Percentiles rank a stretch among this genome's conserved stretches.
Evolutionary conservation across 2,113 vertebrate species (phyloP).

Genomic region (Rutilus rutilus): DNA sequence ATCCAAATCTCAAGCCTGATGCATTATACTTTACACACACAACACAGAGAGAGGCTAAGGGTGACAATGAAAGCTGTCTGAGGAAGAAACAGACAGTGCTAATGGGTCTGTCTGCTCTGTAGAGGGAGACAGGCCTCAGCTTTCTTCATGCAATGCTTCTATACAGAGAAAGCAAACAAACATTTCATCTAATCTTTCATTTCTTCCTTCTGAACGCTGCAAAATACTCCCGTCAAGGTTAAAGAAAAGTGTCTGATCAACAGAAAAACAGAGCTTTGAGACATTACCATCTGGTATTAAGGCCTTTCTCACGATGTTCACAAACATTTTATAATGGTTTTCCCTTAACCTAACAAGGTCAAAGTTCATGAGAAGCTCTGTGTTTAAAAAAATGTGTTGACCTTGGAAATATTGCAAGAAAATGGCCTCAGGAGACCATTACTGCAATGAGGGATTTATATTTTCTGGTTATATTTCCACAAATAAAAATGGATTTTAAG

Average conservation of each 20-base stretch:
- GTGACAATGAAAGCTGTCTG: slow-evolving; percentile 24
- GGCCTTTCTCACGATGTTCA: background rate
- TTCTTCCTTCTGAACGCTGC: background rate
- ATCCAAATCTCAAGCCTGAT: slow-evolving; percentile 1
- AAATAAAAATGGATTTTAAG: too few relatives aligned
- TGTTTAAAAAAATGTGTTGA: slow-evolving; percentile 41
- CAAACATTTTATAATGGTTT: slow-evolving; percentile 1
- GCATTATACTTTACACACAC: background rate
- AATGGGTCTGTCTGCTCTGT: slow-evolving; percentile 5
- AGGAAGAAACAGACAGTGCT: background rate
- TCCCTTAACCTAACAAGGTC: slow-evolving; percentile 8
- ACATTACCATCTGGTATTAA: background rate
- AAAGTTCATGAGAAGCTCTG: slow-evolving; percentile 50
- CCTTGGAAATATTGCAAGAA: slow-evolving; percentile 6
- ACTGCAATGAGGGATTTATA: background rate
- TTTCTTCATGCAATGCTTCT: background rate
- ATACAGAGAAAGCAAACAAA: background rate
- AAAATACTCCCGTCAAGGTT: background rate
- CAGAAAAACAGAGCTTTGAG: background rate
- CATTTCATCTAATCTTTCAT: background rate
- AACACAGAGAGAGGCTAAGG: background rate
- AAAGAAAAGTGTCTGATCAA: background rate
- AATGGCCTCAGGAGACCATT: background rate
- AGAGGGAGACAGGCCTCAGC: background rate
- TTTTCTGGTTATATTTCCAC: background rate